Conservation (phyloP, 1,140 invertebrate genomes). For the Cotesia chilonis region DNA sequence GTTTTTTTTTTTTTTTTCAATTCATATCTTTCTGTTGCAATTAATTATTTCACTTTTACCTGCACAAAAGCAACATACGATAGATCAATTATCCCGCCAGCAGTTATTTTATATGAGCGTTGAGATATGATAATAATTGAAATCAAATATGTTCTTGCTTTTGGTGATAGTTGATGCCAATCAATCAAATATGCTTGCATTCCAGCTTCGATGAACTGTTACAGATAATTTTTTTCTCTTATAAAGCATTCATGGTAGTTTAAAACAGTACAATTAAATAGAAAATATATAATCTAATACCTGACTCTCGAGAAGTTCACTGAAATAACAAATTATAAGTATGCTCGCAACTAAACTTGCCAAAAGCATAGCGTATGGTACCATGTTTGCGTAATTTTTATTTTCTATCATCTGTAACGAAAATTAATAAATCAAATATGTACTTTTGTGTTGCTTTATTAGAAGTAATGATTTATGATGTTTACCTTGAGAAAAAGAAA, state of each 20-base stretch:
- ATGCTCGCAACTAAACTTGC: slow-evolving; percentile 26
- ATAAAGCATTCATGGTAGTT: no score
- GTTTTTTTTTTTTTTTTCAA: no score
- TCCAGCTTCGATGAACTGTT: not conserved
- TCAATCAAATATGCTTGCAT: slow-evolving; percentile 2
- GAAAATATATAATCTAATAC: not conserved
- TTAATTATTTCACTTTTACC: not conserved
- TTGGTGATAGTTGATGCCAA: slow-evolving; percentile 30
- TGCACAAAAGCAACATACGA: slow-evolving; percentile 32
- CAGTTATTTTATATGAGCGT: slow-evolving; percentile 28
- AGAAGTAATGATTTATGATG: not conserved
- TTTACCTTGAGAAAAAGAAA: slow-evolving; percentile 40
- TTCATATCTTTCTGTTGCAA: no score
- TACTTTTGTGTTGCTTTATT: not conserved
- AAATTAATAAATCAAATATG: not conserved
- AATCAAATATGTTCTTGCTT: slow-evolving; percentile 18
- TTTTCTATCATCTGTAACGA: slow-evolving; percentile 22
- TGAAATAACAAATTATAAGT: slow-evolving; percentile 38
- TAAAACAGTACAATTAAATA: no score
- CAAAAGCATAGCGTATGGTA: slow-evolving; percentile 12
- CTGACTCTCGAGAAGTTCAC: slow-evolving; percentile 25
- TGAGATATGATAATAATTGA: slow-evolving; percentile 24
- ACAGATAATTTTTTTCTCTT: not conserved
- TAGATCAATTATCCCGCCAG: slow-evolving; percentile 35
- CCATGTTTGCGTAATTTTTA: not conserved